Conservation (phyloP, 1,140 invertebrate genomes). For the Ectropis grisescens region DNA sequence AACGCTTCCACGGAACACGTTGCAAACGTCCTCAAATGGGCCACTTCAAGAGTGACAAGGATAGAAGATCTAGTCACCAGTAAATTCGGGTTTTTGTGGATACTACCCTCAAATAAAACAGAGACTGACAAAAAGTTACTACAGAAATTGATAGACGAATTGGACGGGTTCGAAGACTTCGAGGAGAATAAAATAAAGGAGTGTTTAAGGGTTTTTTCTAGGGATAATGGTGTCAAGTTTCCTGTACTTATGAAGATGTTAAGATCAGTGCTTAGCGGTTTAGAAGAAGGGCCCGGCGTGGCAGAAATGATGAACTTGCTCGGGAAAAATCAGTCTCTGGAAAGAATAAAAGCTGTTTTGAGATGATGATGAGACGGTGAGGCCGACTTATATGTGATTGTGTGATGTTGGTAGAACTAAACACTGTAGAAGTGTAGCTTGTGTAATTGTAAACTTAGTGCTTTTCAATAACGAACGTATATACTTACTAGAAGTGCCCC, state of each 20-base stretch:
- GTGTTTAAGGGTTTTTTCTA: constrained; percentile 73
- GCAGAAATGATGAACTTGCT: constrained; percentile 90
- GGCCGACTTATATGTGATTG: too few species aligned
- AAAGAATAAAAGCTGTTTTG: constrained; percentile 67
- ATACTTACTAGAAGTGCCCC: too few species aligned
- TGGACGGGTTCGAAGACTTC: constrained; percentile 54
- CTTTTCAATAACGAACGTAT: too few species aligned
- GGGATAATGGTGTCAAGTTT: constrained; percentile 74
- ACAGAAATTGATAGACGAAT: constrained; percentile 48
- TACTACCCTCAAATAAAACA: constrained; percentile 56
- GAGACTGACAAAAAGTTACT: constrained; percentile 31
- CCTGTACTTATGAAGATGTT: constrained; percentile 80
- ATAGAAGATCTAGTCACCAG: constrained; percentile 77
- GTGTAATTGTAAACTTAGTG: too few species aligned
- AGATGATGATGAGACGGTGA: too few species aligned
- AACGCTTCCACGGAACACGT: constrained; percentile 77
- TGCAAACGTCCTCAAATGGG: constrained; percentile 75
- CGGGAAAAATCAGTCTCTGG: constrained; percentile 75
- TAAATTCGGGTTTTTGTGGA: constrained; percentile 83
- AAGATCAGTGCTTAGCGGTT: constrained; percentile 77
- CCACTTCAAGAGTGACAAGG: constrained; percentile 74
- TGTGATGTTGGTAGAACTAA: too few species aligned
- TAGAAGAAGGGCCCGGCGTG: constrained; percentile 86
- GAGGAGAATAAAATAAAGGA: constrained; percentile 68
- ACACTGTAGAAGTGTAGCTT: too few species aligned